Conservation (phyloP, 2,797 vertebrate genomes). For the Sciaenops ocellatus region DNA sequence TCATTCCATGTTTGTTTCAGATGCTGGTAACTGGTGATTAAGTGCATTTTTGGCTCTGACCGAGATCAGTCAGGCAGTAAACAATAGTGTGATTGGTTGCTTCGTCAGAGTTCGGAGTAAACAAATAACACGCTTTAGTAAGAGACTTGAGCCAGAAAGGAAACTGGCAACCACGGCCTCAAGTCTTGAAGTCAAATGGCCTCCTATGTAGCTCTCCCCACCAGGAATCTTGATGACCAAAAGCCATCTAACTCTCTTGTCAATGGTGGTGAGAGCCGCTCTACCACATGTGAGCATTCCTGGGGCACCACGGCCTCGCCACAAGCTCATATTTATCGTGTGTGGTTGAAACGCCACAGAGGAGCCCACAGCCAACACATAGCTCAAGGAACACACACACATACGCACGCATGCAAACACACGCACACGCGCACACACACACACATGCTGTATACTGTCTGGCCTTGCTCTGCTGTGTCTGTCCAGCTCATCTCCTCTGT, state of each 20-base stretch:
- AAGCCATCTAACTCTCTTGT: constrained; percentile 84
- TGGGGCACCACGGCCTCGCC: constrained; percentile 82
- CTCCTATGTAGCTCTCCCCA: constrained; percentile 79
- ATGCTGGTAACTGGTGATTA: constrained; percentile 77
- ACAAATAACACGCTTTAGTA: constrained; percentile 82
- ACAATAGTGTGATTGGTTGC: constrained; percentile 76
- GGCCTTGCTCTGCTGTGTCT: constrained; percentile 54
- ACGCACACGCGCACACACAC: constrained; percentile 53
- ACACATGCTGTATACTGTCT: constrained; percentile 48
- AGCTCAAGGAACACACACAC: constrained; percentile 76
- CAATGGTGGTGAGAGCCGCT: constrained; percentile 85
- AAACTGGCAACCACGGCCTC: constrained; percentile 72
- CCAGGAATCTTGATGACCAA: constrained; percentile 83
- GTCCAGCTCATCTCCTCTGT: constrained; percentile 61
- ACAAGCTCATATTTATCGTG: constrained; percentile 88
- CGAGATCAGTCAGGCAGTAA: constrained; percentile 75
- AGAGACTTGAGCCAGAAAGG: constrained; percentile 72
- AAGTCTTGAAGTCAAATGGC: constrained; percentile 69
- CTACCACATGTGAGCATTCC: constrained; percentile 87
- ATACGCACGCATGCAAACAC: constrained; percentile 52
- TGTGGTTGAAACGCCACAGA: constrained; percentile 84
- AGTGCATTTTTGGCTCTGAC: constrained; percentile 75
- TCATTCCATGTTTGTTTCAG: constrained; percentile 76
- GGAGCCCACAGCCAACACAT: constrained; percentile 82
- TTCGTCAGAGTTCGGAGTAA: constrained; percentile 70